These are phyloP conservation scores for Pseudomyrmex sp. DNA, from an alignment of 1,140 invertebrate species.

Conservation along the genomic window DNA sequence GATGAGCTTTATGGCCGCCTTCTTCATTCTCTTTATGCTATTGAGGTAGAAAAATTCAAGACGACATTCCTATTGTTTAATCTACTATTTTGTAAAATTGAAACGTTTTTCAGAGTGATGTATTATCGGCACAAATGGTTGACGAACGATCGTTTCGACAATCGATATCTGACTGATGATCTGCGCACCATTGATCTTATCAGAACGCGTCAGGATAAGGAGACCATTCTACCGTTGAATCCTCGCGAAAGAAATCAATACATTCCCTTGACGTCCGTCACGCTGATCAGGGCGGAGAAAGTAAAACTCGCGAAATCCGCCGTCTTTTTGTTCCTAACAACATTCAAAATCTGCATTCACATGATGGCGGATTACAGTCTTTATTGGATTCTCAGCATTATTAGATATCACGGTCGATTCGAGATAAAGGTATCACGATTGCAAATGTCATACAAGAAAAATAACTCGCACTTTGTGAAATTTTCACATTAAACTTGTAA, in stretches of 20 bases:
- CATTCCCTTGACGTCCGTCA: slow-evolving; percentile 87
- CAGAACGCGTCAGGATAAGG: slow-evolving; percentile 86
- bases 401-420: slow-evolving; percentile 88
- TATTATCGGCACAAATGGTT: slow-evolving; percentile 91
- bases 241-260: slow-evolving; percentile 88
- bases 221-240: slow-evolving; percentile 90
- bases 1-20: slow-evolving; percentile 87
- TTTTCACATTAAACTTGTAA: neutral
- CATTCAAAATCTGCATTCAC: slow-evolving; percentile 89
- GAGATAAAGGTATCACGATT: slow-evolving; percentile 83
- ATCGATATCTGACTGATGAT: slow-evolving; percentile 90
- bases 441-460: neutral
- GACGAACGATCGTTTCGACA: slow-evolving; percentile 90
- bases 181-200: slow-evolving; percentile 89
- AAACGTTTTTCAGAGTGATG: slow-evolving; percentile 86
- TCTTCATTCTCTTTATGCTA: slow-evolving; percentile 88
- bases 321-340: slow-evolving; percentile 87
- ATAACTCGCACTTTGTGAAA: neutral
- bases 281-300: slow-evolving; percentile 87
- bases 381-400: slow-evolving; percentile 90
- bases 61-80: neutral
- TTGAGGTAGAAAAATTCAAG: slow-evolving; percentile 84
- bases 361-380: slow-evolving; percentile 91
- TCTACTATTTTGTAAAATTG: neutral
- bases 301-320: slow-evolving; percentile 86